Evolutionary conservation across 2,113 vertebrate genomes (phyloP).

Genomic region (Scomber scombrus): DNA sequence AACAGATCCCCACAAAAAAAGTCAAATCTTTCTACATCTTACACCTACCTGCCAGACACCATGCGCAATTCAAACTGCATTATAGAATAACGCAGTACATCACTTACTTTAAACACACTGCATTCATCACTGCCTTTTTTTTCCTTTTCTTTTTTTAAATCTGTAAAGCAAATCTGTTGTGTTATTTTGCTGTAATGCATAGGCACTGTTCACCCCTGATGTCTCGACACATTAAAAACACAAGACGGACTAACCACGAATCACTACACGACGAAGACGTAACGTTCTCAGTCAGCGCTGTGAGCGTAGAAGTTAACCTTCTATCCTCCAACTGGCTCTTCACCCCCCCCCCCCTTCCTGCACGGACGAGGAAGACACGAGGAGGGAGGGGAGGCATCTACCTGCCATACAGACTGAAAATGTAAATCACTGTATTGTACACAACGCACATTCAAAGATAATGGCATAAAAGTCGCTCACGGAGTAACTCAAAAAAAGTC

Average conservation of each 20-base stretch:
- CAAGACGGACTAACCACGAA: constrained; percentile 50
- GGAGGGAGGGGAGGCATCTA: constrained; percentile 11
- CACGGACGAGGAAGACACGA: constrained; percentile 19
- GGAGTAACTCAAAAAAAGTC: constrained; percentile 32
- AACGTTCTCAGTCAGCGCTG: constrained; percentile 3
- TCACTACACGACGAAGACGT: constrained; percentile 43
- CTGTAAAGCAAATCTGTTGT: not conserved
- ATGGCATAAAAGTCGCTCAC: constrained; percentile 47
- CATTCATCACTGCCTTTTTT: not conserved
- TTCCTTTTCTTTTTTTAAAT: too few species aligned
- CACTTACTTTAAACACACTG: constrained; percentile 18
- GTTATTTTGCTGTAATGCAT: constrained; percentile 53
- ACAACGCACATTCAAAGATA: constrained; percentile 71
- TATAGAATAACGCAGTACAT: constrained; percentile 26
- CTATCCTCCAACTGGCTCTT: not conserved
- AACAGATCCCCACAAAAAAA: constrained; percentile 47
- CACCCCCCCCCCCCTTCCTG: not conserved
- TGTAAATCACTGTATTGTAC: constrained; percentile 57
- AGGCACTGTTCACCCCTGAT: constrained; percentile 78
- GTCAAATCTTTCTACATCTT: constrained; percentile 38
- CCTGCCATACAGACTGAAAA: constrained; percentile 26
- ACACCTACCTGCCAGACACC: constrained; percentile 33
- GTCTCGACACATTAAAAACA: constrained; percentile 63
- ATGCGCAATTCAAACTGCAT: constrained; percentile 60
- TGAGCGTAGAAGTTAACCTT: not conserved